Percentiles rank a stretch among this genome's conserved stretches.
Evolutionary conservation across 2,888 invertebrate species (phyloP).

Genomic region (Ditylenchus weischeri): DNA sequence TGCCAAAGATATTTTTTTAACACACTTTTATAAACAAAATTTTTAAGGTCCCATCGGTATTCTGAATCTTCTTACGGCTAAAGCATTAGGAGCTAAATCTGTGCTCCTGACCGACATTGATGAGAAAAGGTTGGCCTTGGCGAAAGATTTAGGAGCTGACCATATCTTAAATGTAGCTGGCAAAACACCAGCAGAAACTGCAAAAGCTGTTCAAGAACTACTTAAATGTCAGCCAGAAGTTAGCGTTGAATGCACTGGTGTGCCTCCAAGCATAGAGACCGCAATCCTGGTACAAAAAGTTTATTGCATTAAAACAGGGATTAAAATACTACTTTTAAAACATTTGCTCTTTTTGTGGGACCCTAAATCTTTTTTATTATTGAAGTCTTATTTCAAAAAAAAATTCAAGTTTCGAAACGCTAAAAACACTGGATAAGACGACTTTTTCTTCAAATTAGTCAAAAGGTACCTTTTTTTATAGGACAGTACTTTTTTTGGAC

Average conservation of each 20-base stretch:
- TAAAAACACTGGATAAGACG: too few species aligned
- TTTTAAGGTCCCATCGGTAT: slow-evolving; percentile 1
- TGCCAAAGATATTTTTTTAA: too few species aligned
- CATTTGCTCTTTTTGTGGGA: too few species aligned
- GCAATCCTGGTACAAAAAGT: background rate
- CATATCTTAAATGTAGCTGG: slow-evolving; percentile 1
- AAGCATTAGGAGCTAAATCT: background rate
- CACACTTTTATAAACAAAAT: background rate
- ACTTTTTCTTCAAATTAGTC: too few species aligned
- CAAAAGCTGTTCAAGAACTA: background rate
- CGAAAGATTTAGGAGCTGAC: slow-evolving; percentile 1
- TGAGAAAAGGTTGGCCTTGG: background rate
- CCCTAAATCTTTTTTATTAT: too few species aligned
- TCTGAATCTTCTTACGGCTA: background rate
- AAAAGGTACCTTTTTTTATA: too few species aligned
- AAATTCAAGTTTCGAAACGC: too few species aligned
- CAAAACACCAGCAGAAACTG: background rate
- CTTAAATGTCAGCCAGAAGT: background rate
- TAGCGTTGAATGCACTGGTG: slow-evolving; percentile 7
- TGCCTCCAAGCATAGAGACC: background rate
- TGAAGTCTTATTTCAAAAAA: too few species aligned
- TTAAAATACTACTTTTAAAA: too few species aligned
- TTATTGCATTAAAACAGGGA: too few species aligned
- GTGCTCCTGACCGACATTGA: background rate
- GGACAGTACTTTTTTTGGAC: too few species aligned